Conservation (phyloP, 2,888 invertebrate species). For the Eremobia ochroleuca region DNA sequence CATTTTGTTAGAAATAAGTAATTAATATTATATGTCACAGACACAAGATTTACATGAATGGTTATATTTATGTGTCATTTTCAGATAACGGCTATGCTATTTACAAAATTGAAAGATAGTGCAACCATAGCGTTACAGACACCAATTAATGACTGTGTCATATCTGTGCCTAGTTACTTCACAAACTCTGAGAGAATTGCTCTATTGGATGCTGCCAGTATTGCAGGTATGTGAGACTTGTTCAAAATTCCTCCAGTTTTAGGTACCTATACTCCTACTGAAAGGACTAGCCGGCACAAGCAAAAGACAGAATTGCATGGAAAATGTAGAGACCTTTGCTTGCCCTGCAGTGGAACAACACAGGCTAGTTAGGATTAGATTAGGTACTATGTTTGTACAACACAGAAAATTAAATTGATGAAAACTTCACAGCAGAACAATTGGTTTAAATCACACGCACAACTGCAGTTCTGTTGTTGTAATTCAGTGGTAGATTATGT, state of each 20-base stretch:
- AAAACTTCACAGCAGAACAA: neutral
- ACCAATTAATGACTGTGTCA: conserved; percentile 98
- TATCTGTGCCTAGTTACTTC: conserved; percentile 98
- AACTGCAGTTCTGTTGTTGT: neutral
- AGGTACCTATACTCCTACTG: neutral
- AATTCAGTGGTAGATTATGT: conserved; percentile 1
- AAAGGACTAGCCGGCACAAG: neutral
- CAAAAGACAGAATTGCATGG: neutral
- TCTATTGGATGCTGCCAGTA: conserved; percentile 97
- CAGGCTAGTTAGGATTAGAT: neutral
- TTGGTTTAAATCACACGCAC: neutral
- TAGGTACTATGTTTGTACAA: conserved; percentile 1
- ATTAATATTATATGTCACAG: neutral
- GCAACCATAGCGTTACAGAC: conserved; percentile 96
- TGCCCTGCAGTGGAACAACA: neutral
- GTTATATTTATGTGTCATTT: conserved; percentile 40
- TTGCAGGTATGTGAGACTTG: conserved; percentile 92
- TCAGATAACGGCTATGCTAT: conserved; percentile 97
- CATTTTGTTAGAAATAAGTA: conserved; percentile 13
- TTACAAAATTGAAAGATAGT: conserved; percentile 98
- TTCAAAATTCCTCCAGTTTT: neutral
- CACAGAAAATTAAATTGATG: neutral
- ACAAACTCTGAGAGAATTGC: conserved; percentile 98
- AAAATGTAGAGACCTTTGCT: neutral
- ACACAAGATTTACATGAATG: conserved; percentile 1